phyloP scores from a whole-genome alignment of 1,140 invertebrate species.

The Diabrotica undecimpunctata region DNA sequence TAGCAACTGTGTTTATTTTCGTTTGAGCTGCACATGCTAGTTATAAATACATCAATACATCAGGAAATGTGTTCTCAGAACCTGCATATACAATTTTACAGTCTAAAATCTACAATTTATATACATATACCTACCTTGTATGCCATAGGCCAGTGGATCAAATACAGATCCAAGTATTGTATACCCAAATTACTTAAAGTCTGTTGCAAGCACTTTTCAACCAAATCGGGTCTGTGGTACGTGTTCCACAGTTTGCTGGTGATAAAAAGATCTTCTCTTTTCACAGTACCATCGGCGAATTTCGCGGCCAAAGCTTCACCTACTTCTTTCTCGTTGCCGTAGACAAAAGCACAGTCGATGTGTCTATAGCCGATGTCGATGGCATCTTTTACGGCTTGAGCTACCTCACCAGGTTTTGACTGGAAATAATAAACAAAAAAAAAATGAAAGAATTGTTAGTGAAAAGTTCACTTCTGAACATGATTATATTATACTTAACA shows the following conservation, averaged over 20 bases:
- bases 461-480: too few relatives aligned
- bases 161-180: conserved; percentile 73
- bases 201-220: conserved; percentile 58
- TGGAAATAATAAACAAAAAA: conserved; percentile 34
- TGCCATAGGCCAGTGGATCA: conserved; percentile 77
- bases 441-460: neutral
- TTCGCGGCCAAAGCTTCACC: conserved; percentile 71
- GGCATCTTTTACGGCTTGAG: conserved; percentile 70
- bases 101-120: too few relatives aligned
- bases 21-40: too few relatives aligned
- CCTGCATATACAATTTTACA: too few relatives aligned
- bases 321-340: conserved; percentile 83
- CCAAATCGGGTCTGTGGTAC: conserved; percentile 59
- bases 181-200: conserved; percentile 64
- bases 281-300: conserved; percentile 67
- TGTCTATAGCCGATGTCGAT: conserved; percentile 70
- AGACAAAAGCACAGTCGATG: conserved; percentile 66
- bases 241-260: conserved; percentile 71
- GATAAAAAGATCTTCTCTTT: conserved; percentile 63
- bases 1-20: too few relatives aligned
- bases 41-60: too few relatives aligned
- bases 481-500: too few relatives aligned
- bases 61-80: too few relatives aligned
- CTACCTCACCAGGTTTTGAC: conserved; percentile 70
- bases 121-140: conserved; percentile 34